Base-by-base conservation (phyloP, 2,113 vertebrate genomes). In the Boulengeromyrus knoepffleri region DNA sequence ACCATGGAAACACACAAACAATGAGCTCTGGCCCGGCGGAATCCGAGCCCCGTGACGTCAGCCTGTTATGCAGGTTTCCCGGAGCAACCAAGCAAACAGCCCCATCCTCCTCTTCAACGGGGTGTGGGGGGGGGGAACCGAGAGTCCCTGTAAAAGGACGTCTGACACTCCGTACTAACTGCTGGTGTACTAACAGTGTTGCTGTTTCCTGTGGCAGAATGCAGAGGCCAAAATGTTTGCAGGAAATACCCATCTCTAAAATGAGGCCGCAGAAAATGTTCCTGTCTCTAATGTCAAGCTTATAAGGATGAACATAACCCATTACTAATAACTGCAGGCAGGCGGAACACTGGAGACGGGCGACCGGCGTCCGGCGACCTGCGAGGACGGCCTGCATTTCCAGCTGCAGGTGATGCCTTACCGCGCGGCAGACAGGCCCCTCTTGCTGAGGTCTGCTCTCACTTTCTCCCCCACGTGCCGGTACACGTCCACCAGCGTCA, bases 381-480 rank as follows among this genome's bases (percentile, higher is more conserved):
- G 24, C 2, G 24, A 10, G 58, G 24, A 9, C 58, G 8, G 58
- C 24, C 24, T 10, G 24, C 62, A n/a, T 66, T 13, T 66, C 8
- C 9, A 3, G 2, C n/a, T 3, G n/a, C n/a, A 27, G 62, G n/a
- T n/a, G 8, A 90, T 91, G 91, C 94, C 97, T 97, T 93, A 99
- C 98, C 98, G 96, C 90, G 96, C 96, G 92, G 97, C 95, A 52
- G 97, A 95, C 92, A 99, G 95, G 91, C 97, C 98, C 94, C 97
- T 97, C 91, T 97, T 99, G 2, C 45, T 94, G 91, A 99, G 96
- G 92, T 99, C 98, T 89, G 92, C 88, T 92, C 97, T 94, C 85
- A 99, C 97, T 94, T 94, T 96, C 89, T 99, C 98, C 90, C 98
- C 98, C 42, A 98, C 96, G 89, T 99, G 96, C 90, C 97, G 97